Base-by-base conservation (phyloP, 2,888 invertebrate species). In the Nineta flava region DNA sequence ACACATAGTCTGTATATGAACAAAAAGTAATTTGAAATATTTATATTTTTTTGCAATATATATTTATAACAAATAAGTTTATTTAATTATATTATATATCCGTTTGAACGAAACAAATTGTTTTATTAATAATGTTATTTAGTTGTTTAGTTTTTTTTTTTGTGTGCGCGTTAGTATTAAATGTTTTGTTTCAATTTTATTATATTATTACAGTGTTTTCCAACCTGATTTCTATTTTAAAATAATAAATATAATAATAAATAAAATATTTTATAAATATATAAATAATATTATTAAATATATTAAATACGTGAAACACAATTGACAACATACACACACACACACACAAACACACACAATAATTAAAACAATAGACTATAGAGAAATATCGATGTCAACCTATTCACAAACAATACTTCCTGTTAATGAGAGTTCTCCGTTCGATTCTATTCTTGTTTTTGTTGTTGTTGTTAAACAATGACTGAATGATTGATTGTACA, bases 181-280 rank as follows among this genome's bases (percentile, higher is more conserved):
- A 26, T 26, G 26, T 26, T 26, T 26, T 38, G 38, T 38, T 38
- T 38, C 38, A 38, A 38, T 38, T 26, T 26, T 19, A 19, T 26
- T 26, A n/a, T n/a, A 26, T 26, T 26, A 26, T 26, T 26, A 26
- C 7, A n/a, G n/a, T n/a, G 7, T 26, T 26, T 26, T 38, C 38
- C 38, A 38, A 38, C 38, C 38, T 38, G 38, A 38, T 38, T 38
- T 38, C 38, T 38, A 38, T 38, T 38, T 38, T n/a, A 38, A 38
- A 38, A 32, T 9, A 38, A 13, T 13, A 38, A 38, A 38, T 38
- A 38, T 38, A 13, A 13, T 38, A 38, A 13, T 13, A 13, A 38
- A 13, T n/a, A 38, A 38, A 38, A 38, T 15, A 38, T 13, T 38
- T 38, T n/a, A 38, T 38, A 38, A 38, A 38, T 15, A 26, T 7